These are phyloP conservation scores for Chelonia mydas DNA, from an alignment of 2,797 vertebrate species.

Conservation along the genomic window DNA sequence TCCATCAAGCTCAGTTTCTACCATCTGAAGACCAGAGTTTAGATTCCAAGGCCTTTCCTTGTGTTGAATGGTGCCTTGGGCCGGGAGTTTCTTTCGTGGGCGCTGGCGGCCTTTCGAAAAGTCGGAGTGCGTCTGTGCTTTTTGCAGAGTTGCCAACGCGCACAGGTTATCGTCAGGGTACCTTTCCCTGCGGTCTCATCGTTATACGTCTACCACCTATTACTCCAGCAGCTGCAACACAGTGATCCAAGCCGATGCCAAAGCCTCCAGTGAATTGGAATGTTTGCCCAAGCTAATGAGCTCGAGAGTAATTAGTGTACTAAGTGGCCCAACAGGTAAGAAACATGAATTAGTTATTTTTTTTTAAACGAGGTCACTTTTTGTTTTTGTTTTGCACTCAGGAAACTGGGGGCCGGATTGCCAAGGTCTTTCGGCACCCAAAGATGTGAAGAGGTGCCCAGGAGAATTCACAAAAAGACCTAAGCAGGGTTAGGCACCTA, in stretches of 20 bases:
- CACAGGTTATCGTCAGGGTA: neutral
- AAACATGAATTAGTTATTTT: neutral
- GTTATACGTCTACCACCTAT: fast-evolving
- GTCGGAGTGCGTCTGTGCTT: neutral
- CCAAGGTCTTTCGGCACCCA: neutral
- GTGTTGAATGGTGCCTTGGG: neutral
- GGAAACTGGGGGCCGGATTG: neutral
- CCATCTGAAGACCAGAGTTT: neutral
- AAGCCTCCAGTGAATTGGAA: neutral
- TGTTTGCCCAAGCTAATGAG: neutral
- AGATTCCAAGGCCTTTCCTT: neutral
- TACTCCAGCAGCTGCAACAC: fast-evolving
- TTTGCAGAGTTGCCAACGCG: neutral
- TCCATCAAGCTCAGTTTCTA: neutral
- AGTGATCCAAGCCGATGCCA: neutral
- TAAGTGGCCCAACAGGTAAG: neutral
- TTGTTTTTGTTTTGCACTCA: neutral
- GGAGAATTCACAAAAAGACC: neutral
- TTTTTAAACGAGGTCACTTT: neutral
- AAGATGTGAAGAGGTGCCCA: neutral
- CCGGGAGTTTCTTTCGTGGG: neutral
- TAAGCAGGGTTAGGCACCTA: neutral
- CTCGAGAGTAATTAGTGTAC: neutral
- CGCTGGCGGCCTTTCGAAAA: neutral
- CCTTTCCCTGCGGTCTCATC: neutral